A percentile compares a stretch with the other conserved stretches of the same genome.
phyloP scores from a whole-genome alignment of 2,113 vertebrate species.

The Phyllostomus discolor region DNA sequence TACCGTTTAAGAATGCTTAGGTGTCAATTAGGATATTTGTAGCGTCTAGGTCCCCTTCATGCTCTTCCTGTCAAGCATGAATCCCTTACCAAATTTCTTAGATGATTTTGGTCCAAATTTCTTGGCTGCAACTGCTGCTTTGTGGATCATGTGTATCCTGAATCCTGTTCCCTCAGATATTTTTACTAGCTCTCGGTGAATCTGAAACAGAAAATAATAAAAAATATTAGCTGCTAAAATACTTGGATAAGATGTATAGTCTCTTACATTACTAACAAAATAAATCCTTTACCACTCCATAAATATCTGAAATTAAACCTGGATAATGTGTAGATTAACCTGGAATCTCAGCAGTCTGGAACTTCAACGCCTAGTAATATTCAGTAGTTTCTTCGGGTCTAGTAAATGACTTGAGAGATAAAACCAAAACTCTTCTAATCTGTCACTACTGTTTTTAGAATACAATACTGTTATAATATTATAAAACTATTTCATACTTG shows the following conservation, averaged over 20 bases:
- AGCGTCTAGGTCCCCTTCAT: constrained; percentile 15
- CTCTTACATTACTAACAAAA: background rate
- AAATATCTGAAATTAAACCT: background rate
- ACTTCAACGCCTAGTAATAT: background rate
- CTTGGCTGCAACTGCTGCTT: constrained; percentile 91
- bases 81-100: constrained; percentile 90
- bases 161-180: constrained; percentile 92
- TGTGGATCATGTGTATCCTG: constrained; percentile 94
- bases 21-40: background rate
- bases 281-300: background rate
- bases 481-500: background rate
- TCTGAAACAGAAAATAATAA: constrained; percentile 80
- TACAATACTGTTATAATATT: background rate
- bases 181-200: constrained; percentile 92
- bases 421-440: background rate
- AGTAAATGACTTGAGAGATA: background rate
- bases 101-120: constrained; percentile 93
- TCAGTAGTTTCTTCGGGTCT: background rate
- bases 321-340: background rate
- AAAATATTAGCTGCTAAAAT: background rate
- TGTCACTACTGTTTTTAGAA: background rate
- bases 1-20: background rate
- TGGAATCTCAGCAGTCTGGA: constrained; percentile 22
- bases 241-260: background rate
- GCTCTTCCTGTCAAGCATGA: background rate